Evolutionary conservation across 2,888 invertebrate genomes (phyloP).

Genomic region (Limenitis camilla): DNA sequence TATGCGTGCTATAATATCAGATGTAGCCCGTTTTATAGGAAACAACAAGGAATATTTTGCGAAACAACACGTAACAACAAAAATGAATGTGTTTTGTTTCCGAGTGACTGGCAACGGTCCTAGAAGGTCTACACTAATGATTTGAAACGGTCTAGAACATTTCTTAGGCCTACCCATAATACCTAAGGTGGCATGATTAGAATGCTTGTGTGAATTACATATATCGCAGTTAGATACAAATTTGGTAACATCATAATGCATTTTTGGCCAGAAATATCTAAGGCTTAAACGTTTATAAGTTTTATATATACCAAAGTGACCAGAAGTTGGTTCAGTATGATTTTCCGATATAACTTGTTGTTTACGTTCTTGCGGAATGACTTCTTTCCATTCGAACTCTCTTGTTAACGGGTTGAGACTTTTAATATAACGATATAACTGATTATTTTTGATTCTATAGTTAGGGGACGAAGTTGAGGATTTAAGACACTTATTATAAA

Average conservation of each 20-base stretch:
- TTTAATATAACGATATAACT: conserved; percentile 13
- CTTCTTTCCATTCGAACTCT: conserved; percentile 24
- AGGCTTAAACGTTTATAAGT: conserved; percentile 21
- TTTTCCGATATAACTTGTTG: conserved; percentile 8
- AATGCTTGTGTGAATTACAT: conserved; percentile 19
- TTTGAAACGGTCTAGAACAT: conserved; percentile 15
- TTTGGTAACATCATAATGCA: conserved; percentile 11
- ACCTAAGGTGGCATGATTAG: conserved; percentile 18
- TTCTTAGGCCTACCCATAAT: conserved; percentile 23
- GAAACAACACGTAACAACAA: conserved; percentile 23
- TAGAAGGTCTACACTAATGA: conserved; percentile 8
- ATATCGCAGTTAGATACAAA: conserved; percentile 3
- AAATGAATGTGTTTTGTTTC: conserved; percentile 12
- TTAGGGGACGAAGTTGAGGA: conserved; percentile 10
- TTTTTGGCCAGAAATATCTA: conserved; percentile 14
- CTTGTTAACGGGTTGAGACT: conserved; percentile 18
- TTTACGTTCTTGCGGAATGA: conserved; percentile 18
- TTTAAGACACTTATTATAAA: conserved; percentile 16
- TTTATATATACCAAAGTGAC: conserved; percentile 24
- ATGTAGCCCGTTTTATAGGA: conserved; percentile 10
- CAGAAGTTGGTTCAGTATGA: conserved; percentile 14
- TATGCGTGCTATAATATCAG: not conserved
- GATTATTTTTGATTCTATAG: conserved; percentile 11
- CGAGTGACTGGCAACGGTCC: conserved; percentile 17
- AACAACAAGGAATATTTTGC: conserved; percentile 19